Evolutionary conservation across 1,140 invertebrate species (phyloP).

Genomic region (Chlorops oryzae): DNA sequence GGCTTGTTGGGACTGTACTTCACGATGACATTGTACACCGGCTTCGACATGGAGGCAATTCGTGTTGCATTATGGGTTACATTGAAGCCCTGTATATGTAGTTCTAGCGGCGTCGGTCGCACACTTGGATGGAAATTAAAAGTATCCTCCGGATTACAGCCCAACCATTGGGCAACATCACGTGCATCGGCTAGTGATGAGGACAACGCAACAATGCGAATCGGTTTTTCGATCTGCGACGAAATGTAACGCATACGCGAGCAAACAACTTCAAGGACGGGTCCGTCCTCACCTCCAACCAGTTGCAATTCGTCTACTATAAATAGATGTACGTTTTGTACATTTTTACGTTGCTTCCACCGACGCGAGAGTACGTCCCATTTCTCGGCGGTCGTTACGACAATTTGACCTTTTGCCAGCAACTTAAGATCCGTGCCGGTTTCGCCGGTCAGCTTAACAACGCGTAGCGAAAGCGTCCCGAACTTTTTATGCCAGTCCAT

Average conservation of each 20-base stretch:
- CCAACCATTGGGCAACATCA: constrained; percentile 95
- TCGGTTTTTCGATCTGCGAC: constrained; percentile 88
- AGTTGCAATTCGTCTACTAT: constrained; percentile 97
- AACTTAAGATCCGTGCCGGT: constrained; percentile 95
- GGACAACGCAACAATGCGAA: constrained; percentile 92
- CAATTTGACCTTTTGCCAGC: constrained; percentile 85
- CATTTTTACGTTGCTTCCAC: constrained; percentile 98
- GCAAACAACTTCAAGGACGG: constrained; percentile 94
- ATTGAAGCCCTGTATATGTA: constrained; percentile 96
- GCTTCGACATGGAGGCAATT: constrained; percentile 94
- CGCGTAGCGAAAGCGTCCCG: constrained; percentile 72
- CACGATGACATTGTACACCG: constrained; percentile 90
- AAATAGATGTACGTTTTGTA: constrained; percentile 94
- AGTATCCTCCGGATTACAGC: constrained; percentile 82
- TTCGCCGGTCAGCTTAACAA: constrained; percentile 94
- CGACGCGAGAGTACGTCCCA: constrained; percentile 97
- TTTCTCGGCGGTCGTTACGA: constrained; percentile 95
- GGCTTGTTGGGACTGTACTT: constrained; percentile 84
- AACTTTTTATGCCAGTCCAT: constrained; percentile 90
- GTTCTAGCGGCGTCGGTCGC: constrained; percentile 85
- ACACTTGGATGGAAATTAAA: constrained; percentile 99
- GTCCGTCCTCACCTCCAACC: constrained; percentile 81
- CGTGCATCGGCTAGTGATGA: constrained; percentile 91
- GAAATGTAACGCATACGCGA: constrained; percentile 97
- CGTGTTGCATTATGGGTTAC: constrained; percentile 95